Conservation (phyloP, 2,797 vertebrate species). For the Megalops cyprinoides region DNA sequence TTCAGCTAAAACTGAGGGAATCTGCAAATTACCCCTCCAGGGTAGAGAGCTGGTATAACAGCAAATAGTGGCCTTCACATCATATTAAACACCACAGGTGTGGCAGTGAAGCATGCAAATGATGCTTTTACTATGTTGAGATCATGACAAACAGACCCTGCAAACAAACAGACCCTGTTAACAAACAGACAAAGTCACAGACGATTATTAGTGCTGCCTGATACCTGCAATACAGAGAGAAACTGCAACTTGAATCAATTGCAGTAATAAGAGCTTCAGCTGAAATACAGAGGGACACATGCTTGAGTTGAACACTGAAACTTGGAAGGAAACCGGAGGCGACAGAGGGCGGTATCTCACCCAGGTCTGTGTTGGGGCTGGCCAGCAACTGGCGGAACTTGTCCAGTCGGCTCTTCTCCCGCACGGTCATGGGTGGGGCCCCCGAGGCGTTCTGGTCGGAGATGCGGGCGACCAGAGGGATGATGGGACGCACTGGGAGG, state of each 20-base stretch:
- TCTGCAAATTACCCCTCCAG: not conserved
- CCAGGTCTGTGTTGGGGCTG: constrained; percentile 91
- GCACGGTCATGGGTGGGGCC: constrained; percentile 91
- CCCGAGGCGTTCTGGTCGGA: constrained; percentile 97
- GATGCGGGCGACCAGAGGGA: constrained; percentile 94
- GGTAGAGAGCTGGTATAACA: not conserved
- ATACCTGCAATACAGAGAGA: not conserved
- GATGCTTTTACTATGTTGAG: not conserved
- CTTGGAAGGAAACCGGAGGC: no score
- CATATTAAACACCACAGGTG: not conserved
- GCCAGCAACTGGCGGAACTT: constrained; percentile 93
- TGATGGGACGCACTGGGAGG: constrained; percentile 88
- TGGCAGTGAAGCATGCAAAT: not conserved
- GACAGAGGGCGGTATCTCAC: constrained; percentile 73
- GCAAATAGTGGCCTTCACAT: not conserved
- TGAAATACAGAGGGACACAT: no score
- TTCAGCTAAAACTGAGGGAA: not conserved
- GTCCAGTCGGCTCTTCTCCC: constrained; percentile 93
- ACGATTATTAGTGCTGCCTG: not conserved
- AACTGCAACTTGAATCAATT: not conserved
- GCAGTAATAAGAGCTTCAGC: not conserved
- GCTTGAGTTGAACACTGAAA: no score
- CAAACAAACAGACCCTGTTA: not conserved
- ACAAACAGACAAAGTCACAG: no score
- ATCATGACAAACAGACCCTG: not conserved